Conservation (phyloP, 2,113 vertebrate genomes). For the Entomyzon cyanotis region DNA sequence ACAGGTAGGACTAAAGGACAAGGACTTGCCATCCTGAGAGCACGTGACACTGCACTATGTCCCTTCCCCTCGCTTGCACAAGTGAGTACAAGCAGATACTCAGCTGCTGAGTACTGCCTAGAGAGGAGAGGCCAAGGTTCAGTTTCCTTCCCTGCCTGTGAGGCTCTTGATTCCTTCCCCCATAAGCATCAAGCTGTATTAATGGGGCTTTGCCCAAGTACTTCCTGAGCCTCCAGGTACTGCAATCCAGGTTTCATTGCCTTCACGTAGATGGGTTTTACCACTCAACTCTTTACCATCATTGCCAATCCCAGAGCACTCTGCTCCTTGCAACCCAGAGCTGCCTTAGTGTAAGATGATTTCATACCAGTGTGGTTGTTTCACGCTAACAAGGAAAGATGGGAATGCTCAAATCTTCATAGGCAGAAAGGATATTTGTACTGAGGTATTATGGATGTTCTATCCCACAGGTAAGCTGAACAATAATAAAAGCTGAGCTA, state of each 20-base stretch:
- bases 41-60: neutral
- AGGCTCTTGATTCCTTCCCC: neutral
- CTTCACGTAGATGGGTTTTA: neutral
- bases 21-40: neutral
- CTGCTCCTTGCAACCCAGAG: neutral
- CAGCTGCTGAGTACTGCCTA: neutral
- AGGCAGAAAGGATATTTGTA: neutral
- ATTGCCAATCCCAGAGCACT: neutral
- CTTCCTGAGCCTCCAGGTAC: neutral
- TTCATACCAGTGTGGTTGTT: neutral
- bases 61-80: neutral
- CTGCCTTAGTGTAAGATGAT: neutral
- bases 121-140: neutral
- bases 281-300: neutral
- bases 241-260: neutral
- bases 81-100: neutral
- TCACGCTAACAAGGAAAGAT: neutral
- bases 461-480: neutral
- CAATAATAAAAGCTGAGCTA: neutral
- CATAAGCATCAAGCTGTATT: neutral
- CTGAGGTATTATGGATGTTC: constrained; percentile 40
- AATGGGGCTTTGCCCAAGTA: neutral
- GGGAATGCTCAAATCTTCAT: neutral
- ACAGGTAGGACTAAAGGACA: neutral
- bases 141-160: neutral